Percentiles rank a stretch among this genome's conserved stretches.
Conservation (phyloP, 1,140 invertebrate genomes). For the Tetramorium parvispinum region DNA sequence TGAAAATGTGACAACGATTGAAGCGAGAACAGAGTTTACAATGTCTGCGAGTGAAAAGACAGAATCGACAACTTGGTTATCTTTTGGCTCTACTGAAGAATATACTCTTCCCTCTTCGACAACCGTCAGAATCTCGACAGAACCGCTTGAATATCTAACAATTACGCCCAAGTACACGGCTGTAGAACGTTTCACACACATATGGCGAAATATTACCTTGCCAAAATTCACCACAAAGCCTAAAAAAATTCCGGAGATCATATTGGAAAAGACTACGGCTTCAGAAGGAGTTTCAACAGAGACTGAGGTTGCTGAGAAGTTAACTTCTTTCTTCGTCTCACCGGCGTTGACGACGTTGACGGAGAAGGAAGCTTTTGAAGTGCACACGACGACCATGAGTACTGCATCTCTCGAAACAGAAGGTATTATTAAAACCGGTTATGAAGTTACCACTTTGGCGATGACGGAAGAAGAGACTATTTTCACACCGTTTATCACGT, state of each 20-base stretch:
- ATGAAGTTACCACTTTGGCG: not conserved
- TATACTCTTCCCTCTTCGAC: slow-evolving; percentile 36
- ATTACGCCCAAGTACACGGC: not conserved
- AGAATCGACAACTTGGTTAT: not conserved
- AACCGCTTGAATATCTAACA: slow-evolving; percentile 21
- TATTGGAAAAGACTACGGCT: not conserved
- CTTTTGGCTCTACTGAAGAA: slow-evolving; percentile 42
- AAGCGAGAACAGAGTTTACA: not conserved
- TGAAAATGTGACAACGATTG: not conserved
- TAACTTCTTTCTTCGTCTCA: slow-evolving; percentile 23
- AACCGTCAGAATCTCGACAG: slow-evolving; percentile 3
- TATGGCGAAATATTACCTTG: not conserved
- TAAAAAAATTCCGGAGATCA: slow-evolving; percentile 8
- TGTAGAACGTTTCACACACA: not conserved
- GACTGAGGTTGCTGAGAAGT: not conserved
- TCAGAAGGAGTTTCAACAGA: not conserved
- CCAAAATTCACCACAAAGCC: slow-evolving; percentile 14
- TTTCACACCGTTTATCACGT: not conserved
- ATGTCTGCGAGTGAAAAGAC: not conserved
- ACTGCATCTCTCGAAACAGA: not conserved
- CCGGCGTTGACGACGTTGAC: slow-evolving; percentile 20
- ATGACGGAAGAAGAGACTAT: not conserved
- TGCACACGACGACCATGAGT: not conserved
- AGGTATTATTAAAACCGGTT: not conserved
- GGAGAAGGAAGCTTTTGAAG: slow-evolving; percentile 13